Evolutionary conservation across 2,113 vertebrate genomes (phyloP), one percentile per base, ranked within the genome.

Genomic region (Alectura lathami): DNA sequence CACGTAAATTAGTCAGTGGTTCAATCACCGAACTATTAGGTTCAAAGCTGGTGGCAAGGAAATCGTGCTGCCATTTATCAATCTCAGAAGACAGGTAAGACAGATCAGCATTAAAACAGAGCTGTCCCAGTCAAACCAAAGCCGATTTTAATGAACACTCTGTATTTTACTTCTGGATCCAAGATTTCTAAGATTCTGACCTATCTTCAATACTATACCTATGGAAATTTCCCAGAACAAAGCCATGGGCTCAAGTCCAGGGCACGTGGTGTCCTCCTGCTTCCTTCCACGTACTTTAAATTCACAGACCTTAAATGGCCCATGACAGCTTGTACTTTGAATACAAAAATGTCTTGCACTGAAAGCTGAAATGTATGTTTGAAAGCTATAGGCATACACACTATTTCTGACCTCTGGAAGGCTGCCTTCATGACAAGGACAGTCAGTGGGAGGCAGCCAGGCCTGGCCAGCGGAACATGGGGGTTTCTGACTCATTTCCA

Each of bases 361-460:
- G 43, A 51, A 83, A 62, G 23, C 62, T 79, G 21, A 30, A 70
- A 79, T 13, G 8, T 7, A 2, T 48, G 22, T 45, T 72, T 22
- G 16, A 72, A 76, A 80, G 32, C 8, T 11, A 18, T 8, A 24
- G 9, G 21, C 15, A 10, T 10, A 13, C 15, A 22, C 13, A 12
- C 23, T 45, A 14, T 13, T 54, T 72, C 12, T 29, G 60, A 63
- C 4, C 26, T 73, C 38, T 69, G 64, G 34, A 76, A 88, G 40
- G 13, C 8, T 16, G 12, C 50, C 38, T 51, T 42, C 4, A 0
- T 62, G 47, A 38, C 47, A 51, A 43, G 20, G 42, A 3, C 48
- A 42, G 43, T 5, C 17, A 20, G 36, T 0, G 1, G 50, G 62
- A 73, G 26, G 36, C 20, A 51, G 24, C 9, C 1, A 5, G 60